These are phyloP conservation scores for Papilio polytes DNA, from an alignment of 1,140 invertebrate species.

Conservation along the genomic window DNA sequence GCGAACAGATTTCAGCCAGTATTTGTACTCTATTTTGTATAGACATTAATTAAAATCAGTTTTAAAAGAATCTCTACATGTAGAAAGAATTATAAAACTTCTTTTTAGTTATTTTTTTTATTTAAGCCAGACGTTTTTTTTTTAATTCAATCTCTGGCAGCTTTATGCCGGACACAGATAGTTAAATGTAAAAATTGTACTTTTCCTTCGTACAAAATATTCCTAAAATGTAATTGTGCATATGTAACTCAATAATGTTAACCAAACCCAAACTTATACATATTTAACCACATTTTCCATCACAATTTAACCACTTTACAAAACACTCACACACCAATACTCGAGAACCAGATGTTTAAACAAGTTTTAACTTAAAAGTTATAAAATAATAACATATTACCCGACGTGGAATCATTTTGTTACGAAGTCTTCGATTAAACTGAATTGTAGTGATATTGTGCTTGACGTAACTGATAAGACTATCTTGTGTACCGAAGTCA, in stretches of 20 bases:
- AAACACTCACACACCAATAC: slow-evolving; percentile 6
- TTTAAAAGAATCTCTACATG: background rate
- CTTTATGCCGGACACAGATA: no score
- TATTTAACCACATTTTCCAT: background rate
- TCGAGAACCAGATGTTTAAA: background rate
- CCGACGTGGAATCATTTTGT: slow-evolving; percentile 76
- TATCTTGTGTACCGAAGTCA: slow-evolving; percentile 70
- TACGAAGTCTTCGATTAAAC: slow-evolving; percentile 67
- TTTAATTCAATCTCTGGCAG: no score
- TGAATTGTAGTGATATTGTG: slow-evolving; percentile 67
- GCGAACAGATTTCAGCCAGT: background rate
- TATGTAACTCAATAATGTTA: background rate
- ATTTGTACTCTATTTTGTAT: background rate
- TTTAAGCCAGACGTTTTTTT: no score
- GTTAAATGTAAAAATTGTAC: no score
- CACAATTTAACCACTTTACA: background rate
- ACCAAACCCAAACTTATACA: background rate
- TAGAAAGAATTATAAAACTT: no score
- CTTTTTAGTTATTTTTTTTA: no score
- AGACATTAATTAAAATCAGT: background rate
- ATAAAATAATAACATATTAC: slow-evolving; percentile 63
- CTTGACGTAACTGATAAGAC: slow-evolving; percentile 77
- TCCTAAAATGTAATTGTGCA: background rate
- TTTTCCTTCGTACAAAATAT: no score
- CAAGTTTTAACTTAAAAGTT: slow-evolving; percentile 19